A percentile compares a stretch with the other conserved stretches of the same genome.
phyloP scores from a whole-genome alignment of 2,797 vertebrate species.

The Enteromius argenteus region DNA sequence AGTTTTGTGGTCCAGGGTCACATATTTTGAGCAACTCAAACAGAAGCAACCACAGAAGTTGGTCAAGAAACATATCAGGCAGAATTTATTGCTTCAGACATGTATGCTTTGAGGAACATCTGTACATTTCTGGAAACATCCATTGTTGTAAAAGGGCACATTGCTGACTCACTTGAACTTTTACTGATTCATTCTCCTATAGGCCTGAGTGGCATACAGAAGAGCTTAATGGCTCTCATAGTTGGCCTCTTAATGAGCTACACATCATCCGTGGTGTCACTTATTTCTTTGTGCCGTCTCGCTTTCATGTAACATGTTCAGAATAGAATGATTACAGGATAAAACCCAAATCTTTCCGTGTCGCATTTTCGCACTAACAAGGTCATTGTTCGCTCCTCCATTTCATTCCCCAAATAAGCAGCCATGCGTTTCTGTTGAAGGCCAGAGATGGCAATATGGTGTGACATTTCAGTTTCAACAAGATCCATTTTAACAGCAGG shows the following conservation, averaged over 20 bases:
- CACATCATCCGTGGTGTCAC: constrained; percentile 5
- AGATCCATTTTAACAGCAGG: constrained; percentile 28
- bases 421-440: constrained; percentile 31
- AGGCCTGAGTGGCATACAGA: constrained; percentile 22
- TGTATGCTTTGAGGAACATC: constrained; percentile 74
- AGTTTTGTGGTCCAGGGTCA: no score
- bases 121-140: constrained; percentile 67
- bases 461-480: constrained; percentile 23
- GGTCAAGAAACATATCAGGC: constrained; percentile 69
- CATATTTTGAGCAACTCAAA: not conserved
- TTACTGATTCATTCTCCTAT: constrained; percentile 10
- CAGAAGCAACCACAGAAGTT: constrained; percentile 46
- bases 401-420: constrained; percentile 19
- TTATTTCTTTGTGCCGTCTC: constrained; percentile 30
- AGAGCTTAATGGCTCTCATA: constrained; percentile 31
- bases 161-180: constrained; percentile 16
- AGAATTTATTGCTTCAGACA: constrained; percentile 82
- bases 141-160: constrained; percentile 33
- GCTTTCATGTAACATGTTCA: constrained; percentile 16
- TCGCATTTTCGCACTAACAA: constrained; percentile 2
- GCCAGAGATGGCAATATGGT: constrained; percentile 15
- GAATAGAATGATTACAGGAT: constrained; percentile 8
- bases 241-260: constrained; percentile 24
- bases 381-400: constrained; percentile 4
- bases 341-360: constrained; percentile 9